Percentiles rank a stretch among this genome's conserved stretches.
These are phyloP conservation scores for Tenthredo distinguenda DNA, from an alignment of 2,888 invertebrate species.

Conservation along the genomic window DNA sequence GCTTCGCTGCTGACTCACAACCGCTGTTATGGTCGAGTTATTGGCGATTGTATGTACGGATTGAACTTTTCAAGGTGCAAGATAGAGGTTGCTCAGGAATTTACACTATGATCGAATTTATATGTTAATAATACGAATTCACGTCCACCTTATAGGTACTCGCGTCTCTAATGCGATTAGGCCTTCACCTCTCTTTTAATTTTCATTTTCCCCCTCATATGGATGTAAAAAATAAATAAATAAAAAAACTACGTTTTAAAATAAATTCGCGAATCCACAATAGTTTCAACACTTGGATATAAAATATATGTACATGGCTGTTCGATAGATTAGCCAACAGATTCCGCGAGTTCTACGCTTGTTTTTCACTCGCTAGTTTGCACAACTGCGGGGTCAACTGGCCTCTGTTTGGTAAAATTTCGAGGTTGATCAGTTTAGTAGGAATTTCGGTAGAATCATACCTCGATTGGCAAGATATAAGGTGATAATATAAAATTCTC, in stretches of 20 bases:
- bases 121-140: background rate
- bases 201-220: background rate
- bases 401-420: conserved; percentile 11
- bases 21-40: conserved; percentile 29
- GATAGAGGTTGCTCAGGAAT: background rate
- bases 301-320: background rate
- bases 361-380: conserved; percentile 25
- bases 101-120: background rate
- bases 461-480: background rate
- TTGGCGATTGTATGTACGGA: conserved; percentile 35
- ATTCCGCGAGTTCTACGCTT: background rate
- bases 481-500: background rate
- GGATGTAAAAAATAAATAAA: background rate
- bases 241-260: background rate
- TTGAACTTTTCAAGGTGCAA: conserved; percentile 23
- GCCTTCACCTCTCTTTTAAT: background rate
- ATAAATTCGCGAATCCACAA: background rate
- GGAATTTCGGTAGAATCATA: background rate
- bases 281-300: background rate
- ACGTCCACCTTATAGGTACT: background rate
- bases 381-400: conserved; percentile 32
- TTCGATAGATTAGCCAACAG: conserved; percentile 1
- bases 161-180: background rate
- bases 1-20: conserved; percentile 14
- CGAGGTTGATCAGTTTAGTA: conserved; percentile 22